phyloP scores from a whole-genome alignment of 1,140 invertebrate genomes.

The Ceratosolen fusciceps region DNA sequence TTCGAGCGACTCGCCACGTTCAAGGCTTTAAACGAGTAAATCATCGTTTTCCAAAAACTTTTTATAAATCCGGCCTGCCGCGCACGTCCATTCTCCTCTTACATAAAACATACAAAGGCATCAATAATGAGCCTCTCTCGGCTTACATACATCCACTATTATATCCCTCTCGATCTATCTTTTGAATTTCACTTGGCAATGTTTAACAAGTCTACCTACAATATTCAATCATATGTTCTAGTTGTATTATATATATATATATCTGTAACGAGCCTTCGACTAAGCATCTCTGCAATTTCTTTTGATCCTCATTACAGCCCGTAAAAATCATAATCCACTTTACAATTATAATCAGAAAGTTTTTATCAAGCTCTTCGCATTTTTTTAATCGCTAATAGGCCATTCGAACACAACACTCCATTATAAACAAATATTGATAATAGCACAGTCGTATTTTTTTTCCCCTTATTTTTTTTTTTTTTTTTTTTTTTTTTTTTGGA shows the following conservation, averaged over 20 bases:
- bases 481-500: too few relatives aligned
- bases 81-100: neutral
- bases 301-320: too few relatives aligned
- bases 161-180: neutral
- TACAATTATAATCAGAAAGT: too few relatives aligned
- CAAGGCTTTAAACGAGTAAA: neutral
- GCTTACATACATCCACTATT: neutral
- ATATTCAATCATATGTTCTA: neutral
- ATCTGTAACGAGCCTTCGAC: neutral
- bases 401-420: too few relatives aligned
- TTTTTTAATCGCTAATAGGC: too few relatives aligned
- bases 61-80: neutral
- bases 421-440: too few relatives aligned
- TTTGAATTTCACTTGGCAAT: neutral
- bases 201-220: neutral
- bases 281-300: too few relatives aligned
- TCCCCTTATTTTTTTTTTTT: too few relatives aligned
- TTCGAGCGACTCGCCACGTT: neutral
- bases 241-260: neutral
- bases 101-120: neutral
- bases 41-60: neutral
- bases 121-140: neutral
- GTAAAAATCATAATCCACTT: too few relatives aligned
- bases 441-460: too few relatives aligned
- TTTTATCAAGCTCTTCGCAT: too few relatives aligned